Base-by-base conservation (phyloP, 2,113 vertebrate species). In the Noctilio leporinus region DNA sequence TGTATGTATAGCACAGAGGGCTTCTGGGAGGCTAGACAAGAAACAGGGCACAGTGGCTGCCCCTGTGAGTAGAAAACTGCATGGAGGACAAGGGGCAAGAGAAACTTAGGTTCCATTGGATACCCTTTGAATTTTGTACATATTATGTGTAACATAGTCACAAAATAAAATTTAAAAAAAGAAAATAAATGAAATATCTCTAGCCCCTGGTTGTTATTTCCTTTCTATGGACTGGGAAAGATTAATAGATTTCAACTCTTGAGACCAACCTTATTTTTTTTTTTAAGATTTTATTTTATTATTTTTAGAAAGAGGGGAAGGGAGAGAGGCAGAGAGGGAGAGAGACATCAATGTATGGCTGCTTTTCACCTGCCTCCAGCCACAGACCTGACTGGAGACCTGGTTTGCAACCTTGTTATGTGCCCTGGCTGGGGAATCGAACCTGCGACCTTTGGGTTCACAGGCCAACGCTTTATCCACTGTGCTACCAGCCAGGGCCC, bases 211-310 rank as follows among this genome's bases (percentile, higher is more conserved):
- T 30, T 47, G 2, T 30, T 69, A 70, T 89, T 92, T 77, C 35
- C 40, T 73, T 80, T 38, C 64, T 62, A 12, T 20, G 64, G 22
- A 53, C 55, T 35, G 16, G 1, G 47, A n/a, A 73, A 72, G 47
- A 92, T 10, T 90, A 86, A 95, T 35, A 53, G 75, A 76, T 86
- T 85, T 88, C 64, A 69, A 43, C 19, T 67, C 72, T 22, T n/a
- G 55, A 53, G 38, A 26, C 77, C 67, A 92, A 19, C 69, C 96
- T 94, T 90, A 90, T 95, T 91, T 93, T 93, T 90, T n/a, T n/a
- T n/a, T n/a, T n/a, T n/a, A n/a, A n/a, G n/a, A n/a, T n/a, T n/a
- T n/a, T n/a, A n/a, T n/a, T n/a, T n/a, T n/a, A n/a, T n/a, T n/a
- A n/a, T n/a, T n/a, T n/a, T n/a, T n/a, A n/a, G n/a, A n/a, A n/a